A percentile compares a stretch with the other conserved stretches of the same genome.
Evolutionary conservation across 1,140 invertebrate species (phyloP).

Genomic region (Daktulosphaira vitifoliae): DNA sequence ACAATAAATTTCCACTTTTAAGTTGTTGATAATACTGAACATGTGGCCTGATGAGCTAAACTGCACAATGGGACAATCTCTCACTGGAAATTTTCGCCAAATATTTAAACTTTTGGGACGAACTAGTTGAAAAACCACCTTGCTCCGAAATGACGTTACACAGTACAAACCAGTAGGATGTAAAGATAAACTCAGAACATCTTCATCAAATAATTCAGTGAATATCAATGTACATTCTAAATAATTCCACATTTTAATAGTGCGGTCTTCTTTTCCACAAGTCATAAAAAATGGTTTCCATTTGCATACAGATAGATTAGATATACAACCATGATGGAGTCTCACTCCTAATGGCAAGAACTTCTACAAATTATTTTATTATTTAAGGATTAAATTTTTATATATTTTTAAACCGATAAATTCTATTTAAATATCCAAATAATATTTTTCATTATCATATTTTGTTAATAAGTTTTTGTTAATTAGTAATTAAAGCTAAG

Average conservation of each 20-base stretch:
- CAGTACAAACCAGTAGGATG: conserved; percentile 73
- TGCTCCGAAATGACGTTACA: conserved; percentile 81
- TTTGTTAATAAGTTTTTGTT: too few relatives aligned
- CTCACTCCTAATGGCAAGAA: conserved; percentile 55
- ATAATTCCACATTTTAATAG: conserved; percentile 82
- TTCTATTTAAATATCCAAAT: too few relatives aligned
- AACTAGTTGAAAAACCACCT: conserved; percentile 73
- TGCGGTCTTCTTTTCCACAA: conserved; percentile 66
- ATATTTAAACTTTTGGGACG: conserved; percentile 76
- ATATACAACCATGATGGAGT: conserved; percentile 70
- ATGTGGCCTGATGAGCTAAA: conserved; percentile 74
- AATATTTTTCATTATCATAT: too few relatives aligned
- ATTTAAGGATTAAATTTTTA: too few relatives aligned
- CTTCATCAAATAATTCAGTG: conserved; percentile 69
- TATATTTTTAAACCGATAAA: too few relatives aligned
- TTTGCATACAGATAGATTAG: conserved; percentile 68
- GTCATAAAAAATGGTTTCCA: conserved; percentile 86
- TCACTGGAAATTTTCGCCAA: conserved; percentile 63
- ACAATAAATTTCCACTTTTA: conserved; percentile 68
- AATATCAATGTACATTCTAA: conserved; percentile 66
- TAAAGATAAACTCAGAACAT: conserved; percentile 65
- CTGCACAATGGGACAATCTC: conserved; percentile 56
- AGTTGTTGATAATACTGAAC: conserved; percentile 68
- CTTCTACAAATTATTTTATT: too few relatives aligned
- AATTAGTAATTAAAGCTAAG: too few relatives aligned